Conservation (phyloP, 2,113 vertebrate species). For the Sclerurus mexicanus region DNA sequence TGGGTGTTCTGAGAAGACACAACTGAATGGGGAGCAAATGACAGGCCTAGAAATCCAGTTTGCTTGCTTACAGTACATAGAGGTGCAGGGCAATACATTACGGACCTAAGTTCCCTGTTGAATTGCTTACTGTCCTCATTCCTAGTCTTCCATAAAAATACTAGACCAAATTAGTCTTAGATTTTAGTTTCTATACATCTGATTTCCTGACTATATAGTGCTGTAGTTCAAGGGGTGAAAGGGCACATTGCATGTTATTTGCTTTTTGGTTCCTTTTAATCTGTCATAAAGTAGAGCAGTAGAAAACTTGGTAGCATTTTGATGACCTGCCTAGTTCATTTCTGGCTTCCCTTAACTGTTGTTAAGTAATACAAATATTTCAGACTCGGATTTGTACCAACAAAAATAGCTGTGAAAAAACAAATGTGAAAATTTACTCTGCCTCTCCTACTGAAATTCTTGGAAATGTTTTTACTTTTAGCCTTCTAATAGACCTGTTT, state of each 20-base stretch:
- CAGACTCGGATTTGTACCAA: background rate
- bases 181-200: background rate
- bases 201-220: background rate
- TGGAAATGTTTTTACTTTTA: constrained; percentile 11
- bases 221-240: background rate
- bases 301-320: background rate
- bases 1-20: background rate
- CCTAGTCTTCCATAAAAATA: background rate
- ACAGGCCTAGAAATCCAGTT: background rate
- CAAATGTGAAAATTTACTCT: background rate
- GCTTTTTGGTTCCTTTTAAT: background rate
- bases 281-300: background rate
- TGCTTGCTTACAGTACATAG: background rate
- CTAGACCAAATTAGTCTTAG: background rate
- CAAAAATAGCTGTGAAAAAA: background rate
- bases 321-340: background rate
- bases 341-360: background rate
- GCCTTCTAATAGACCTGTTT: background rate
- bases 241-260: background rate
- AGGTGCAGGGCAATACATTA: background rate
- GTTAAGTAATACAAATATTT: background rate
- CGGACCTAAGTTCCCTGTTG: background rate
- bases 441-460: background rate
- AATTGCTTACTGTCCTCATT: background rate
- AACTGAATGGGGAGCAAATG: background rate